Evolutionary conservation across 2,797 vertebrate species (phyloP).

Genomic region (Echiichthys vipera): DNA sequence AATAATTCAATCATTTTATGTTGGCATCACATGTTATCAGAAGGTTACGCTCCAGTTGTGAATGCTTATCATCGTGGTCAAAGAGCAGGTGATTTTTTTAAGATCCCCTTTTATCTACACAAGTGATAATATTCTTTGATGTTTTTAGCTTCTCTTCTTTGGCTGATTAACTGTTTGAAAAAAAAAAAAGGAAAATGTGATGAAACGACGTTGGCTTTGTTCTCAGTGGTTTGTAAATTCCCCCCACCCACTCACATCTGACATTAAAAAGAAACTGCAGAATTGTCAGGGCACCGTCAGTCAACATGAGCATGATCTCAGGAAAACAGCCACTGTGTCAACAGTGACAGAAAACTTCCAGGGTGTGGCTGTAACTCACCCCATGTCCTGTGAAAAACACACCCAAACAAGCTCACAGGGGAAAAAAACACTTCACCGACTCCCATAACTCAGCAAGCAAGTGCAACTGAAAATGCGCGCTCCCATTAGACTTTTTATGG

Average conservation of each 20-base stretch:
- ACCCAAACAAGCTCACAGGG: conserved; percentile 10
- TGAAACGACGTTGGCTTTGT: conserved; percentile 10
- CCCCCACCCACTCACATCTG: conserved; percentile 47
- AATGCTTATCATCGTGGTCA: conserved; percentile 1
- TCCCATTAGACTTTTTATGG: conserved; percentile 38
- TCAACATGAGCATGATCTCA: conserved; percentile 63
- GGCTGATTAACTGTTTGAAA: conserved; percentile 26
- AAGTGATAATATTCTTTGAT: conserved; percentile 12
- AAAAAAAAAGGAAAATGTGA: not conserved
- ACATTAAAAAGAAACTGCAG: conserved; percentile 41
- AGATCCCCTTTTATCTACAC: conserved; percentile 15
- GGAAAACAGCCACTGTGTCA: conserved; percentile 77
- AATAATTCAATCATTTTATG: conserved; percentile 30
- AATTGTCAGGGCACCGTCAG: conserved; percentile 58
- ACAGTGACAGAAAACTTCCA: conserved; percentile 79
- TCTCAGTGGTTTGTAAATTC: conserved; percentile 32
- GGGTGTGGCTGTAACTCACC: conserved; percentile 69
- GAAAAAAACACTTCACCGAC: conserved; percentile 15
- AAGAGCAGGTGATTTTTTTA: conserved; percentile 6
- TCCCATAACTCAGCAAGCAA: conserved; percentile 45
- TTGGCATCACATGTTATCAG: not conserved
- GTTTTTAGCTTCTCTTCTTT: conserved; percentile 10
- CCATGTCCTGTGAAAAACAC: conserved; percentile 49
- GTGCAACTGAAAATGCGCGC: conserved; percentile 20
- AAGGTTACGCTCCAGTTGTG: not conserved